Evolutionary conservation across 1,140 invertebrate species (phyloP), one percentile per base, ranked within the genome.

Genomic region (Apis laboriosa): DNA sequence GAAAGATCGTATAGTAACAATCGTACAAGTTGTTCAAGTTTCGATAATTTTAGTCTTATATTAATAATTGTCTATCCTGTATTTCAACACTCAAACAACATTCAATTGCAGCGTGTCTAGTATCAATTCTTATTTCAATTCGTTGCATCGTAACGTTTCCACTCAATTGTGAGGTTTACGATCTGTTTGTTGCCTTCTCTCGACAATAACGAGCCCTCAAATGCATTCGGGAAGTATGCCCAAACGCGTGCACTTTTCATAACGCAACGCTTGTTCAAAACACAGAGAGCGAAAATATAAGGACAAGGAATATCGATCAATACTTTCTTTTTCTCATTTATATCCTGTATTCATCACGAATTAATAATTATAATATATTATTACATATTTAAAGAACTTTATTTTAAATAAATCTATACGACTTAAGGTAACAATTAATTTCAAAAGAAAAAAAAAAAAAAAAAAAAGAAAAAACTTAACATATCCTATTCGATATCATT

Each of bases 151-250:
- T 21, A 43, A 51, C 43, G 56, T 72, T 72, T 21, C 43, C 68
- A 61, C 24, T 72, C 67, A 51, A 53, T 79, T 63, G 19, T 49
- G 51, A 67, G 76, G 51, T 78, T 83, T 78, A 83, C 80, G 75
- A 83, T 83, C 28, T 70, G 66, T 77, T 77, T 83, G 80, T 71
- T 83, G 70, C 68, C 28, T 60, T 63, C 49, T 34, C 13, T 24
- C 51, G 75, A 83, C 56, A 53, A 77, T 83, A 83, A 77, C 80
- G 51, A 77, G 66, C 56, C 28, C 49, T 55, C 55, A 12, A 77
- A 82, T 70, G 13, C 73, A 68, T 58, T 76, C 56, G 17, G 15
- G 19, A 68, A 55, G 51, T 24, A 49, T 77, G 34, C 24, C 53
- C 24, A 43, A 63, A 63, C 13, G 51, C 9, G 8, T 2, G 13